Evolutionary conservation across 1,140 invertebrate genomes (phyloP).

Genomic region (Drosophila setifemur): DNA sequence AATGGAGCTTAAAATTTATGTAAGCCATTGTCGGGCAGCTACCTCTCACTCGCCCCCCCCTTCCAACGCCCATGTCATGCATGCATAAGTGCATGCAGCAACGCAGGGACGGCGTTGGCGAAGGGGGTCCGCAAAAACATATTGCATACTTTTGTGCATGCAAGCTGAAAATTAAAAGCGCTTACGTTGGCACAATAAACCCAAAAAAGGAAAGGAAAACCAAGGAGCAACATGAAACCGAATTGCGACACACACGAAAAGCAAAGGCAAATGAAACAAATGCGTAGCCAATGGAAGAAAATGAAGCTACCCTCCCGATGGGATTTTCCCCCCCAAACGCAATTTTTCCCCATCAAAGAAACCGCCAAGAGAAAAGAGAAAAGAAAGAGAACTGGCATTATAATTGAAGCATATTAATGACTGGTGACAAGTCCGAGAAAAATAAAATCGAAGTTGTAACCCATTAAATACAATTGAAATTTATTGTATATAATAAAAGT

Average conservation of each 20-base stretch:
- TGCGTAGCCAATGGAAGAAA: constrained; percentile 49
- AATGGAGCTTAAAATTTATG: constrained; percentile 81
- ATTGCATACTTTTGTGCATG: constrained; percentile 80
- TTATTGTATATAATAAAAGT: too few species aligned
- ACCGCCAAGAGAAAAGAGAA: constrained; percentile 13
- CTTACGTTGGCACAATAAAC: constrained; percentile 70
- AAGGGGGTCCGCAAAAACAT: constrained; percentile 38
- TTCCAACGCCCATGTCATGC: constrained; percentile 55
- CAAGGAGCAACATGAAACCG: constrained; percentile 4
- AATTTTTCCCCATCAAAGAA: constrained; percentile 8
- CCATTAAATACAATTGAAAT: not conserved
- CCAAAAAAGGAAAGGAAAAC: constrained; percentile 15
- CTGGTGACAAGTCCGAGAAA: constrained; percentile 3
- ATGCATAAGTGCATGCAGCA: constrained; percentile 64
- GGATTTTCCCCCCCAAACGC: constrained; percentile 5
- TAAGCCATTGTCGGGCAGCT: constrained; percentile 69
- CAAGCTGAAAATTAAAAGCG: constrained; percentile 80
- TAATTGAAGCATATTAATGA: constrained; percentile 63
- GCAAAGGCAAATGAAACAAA: constrained; percentile 54
- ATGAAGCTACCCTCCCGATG: constrained; percentile 46
- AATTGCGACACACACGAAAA: constrained; percentile 37
- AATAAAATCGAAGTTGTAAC: not conserved
- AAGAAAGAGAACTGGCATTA: constrained; percentile 17
- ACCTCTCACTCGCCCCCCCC: not conserved
- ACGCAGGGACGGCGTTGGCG: not conserved